Evolutionary conservation across 2,888 invertebrate genomes (phyloP).

Genomic region (Mesochorus sp.): DNA sequence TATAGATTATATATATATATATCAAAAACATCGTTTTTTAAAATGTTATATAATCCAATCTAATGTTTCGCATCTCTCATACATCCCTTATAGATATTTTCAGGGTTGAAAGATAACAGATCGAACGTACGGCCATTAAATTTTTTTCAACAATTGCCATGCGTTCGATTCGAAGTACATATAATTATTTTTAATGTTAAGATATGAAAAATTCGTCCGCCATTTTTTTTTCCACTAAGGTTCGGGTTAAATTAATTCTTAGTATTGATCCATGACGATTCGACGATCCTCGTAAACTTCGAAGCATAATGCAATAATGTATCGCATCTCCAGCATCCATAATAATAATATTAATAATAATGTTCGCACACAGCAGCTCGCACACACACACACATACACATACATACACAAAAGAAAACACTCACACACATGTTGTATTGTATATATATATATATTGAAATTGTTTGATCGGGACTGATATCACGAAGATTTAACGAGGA

Average conservation of each 20-base stretch:
- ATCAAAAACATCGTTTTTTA: slow-evolving; percentile 54
- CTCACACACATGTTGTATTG: not conserved
- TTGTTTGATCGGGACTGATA: slow-evolving; percentile 29
- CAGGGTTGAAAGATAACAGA: not conserved
- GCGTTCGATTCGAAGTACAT: not conserved
- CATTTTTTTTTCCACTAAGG: slow-evolving; percentile 18
- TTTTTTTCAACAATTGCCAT: not conserved
- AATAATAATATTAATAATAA: slow-evolving; percentile 4
- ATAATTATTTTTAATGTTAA: not conserved
- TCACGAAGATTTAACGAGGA: slow-evolving; percentile 29
- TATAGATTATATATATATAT: slow-evolving; percentile 48
- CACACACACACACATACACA: slow-evolving; percentile 34
- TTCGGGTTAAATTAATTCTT: not conserved
- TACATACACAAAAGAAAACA: slow-evolving; percentile 31
- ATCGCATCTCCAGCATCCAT: slow-evolving; percentile 44
- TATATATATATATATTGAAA: slow-evolving; percentile 19
- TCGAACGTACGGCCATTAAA: not conserved
- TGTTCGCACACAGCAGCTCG: slow-evolving; percentile 47
- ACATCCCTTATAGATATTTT: slow-evolving; percentile 17
- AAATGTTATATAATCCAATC: slow-evolving; percentile 42
- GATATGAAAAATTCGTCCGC: not conserved
- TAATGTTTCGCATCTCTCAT: slow-evolving; percentile 33
- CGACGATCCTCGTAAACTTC: slow-evolving; percentile 37
- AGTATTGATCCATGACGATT: not conserved
- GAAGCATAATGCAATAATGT: not conserved